Evolutionary conservation across 2,888 invertebrate species (phyloP), one percentile per base, ranked within the genome.

Genomic region (Ichneumoninae sp.): DNA sequence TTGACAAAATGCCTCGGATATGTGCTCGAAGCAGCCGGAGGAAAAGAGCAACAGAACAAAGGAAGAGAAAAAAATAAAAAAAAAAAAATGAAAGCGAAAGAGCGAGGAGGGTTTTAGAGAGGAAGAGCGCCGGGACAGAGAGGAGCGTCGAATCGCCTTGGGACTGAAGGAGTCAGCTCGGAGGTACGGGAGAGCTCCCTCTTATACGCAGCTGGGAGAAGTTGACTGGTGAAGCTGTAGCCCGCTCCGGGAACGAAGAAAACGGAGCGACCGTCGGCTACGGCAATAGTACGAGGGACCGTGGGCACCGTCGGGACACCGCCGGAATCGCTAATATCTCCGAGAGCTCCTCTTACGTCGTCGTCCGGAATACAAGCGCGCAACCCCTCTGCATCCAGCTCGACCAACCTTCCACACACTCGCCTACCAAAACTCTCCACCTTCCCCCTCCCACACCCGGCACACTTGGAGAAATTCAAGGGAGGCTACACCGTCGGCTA

Each of bases 241-340:
- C 33, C 50, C 47, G 66, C 54, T 13, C 5, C 57, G 36, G 19
- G n/a, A 65, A 36, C 44, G 44, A 60, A 75, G 50, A 70, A 76
- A 79, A 79, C 63, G 85, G 88, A 86, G 85, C 85, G 87, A 86
- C 86, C 87, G 88, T 84, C 87, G 87, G 86, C 87, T 80, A 86
- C 83, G 87, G 88, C 87, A 86, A 86, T 87, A 86, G 86, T 82
- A 88, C 85, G 85, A 85, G 87, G 88, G 88, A 88, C 83, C 85
- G 82, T 83, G 87, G 83, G 80, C 44, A 44, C 84, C 83, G 87
- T 86, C 73, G 85, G 86, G 89, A 91, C 91, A 88, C 89, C 88
- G 86, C 87, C 88, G 88, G 91, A 91, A 91, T 91, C 90, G 88
- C 90, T 91, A 90, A 91, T 91, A 90, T 90, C 88, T 71, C 71